phyloP scores from a whole-genome alignment of 2,797 vertebrate genomes.

The Champsocephalus esox region DNA sequence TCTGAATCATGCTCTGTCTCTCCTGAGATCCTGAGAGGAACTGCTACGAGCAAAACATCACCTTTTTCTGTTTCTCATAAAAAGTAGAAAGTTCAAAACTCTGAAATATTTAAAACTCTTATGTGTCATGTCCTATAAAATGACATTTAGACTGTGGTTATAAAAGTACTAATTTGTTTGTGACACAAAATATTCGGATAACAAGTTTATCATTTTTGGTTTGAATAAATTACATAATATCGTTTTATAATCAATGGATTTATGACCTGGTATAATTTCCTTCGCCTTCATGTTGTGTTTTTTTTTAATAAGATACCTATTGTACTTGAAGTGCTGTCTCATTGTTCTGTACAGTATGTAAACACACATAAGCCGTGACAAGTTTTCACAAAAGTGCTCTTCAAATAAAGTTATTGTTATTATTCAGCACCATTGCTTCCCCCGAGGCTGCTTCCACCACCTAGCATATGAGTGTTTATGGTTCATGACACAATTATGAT shows the following conservation, averaged over 20 bases:
- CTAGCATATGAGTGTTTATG: conserved; percentile 62
- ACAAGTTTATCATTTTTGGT: background rate
- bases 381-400: conserved; percentile 43
- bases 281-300: no score
- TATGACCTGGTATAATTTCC: background rate
- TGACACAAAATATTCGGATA: background rate
- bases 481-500: conserved; percentile 73
- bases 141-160: background rate
- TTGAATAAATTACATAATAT: background rate
- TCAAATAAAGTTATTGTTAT: conserved; percentile 61
- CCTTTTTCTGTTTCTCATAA: background rate
- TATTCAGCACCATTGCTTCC: conserved; percentile 55
- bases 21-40: conserved; percentile 4
- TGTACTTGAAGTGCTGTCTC: background rate
- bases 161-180: background rate
- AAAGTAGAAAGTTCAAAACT: background rate
- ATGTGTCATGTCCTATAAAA: background rate
- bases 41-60: background rate
- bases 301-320: background rate
- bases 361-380: conserved; percentile 46
- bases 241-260: no score
- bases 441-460: conserved; percentile 47
- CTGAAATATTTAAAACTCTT: background rate
- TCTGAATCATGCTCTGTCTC: background rate
- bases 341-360: background rate